Evolutionary conservation across 2,113 vertebrate genomes (phyloP).

Genomic region (Alectura lathami): DNA sequence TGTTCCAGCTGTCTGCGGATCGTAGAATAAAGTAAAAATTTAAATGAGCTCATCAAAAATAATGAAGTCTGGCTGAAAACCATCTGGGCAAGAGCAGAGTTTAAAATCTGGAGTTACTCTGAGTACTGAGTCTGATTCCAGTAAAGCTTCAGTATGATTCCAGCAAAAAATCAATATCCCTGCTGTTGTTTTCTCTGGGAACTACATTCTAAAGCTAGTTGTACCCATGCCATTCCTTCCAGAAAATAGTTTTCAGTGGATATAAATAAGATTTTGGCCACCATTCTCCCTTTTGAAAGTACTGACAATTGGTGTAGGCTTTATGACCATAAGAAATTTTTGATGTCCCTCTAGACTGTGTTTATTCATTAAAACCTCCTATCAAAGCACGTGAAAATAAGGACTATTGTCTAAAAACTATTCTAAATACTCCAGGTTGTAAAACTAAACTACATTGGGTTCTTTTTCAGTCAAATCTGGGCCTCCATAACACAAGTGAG

Average conservation of each 20-base stretch:
- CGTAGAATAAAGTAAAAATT: slow-evolving; percentile 54
- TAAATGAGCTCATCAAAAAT: slow-evolving; percentile 65
- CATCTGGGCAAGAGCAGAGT: slow-evolving; percentile 23
- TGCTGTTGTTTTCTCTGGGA: slow-evolving; percentile 41
- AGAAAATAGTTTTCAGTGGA: slow-evolving; percentile 9
- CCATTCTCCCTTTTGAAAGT: not conserved
- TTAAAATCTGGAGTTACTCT: slow-evolving; percentile 65
- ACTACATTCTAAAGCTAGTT: slow-evolving; percentile 10
- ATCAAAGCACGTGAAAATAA: not conserved
- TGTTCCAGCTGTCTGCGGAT: slow-evolving; percentile 38
- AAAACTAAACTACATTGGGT: not conserved
- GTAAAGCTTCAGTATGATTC: slow-evolving; percentile 41
- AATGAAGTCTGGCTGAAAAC: slow-evolving; percentile 58
- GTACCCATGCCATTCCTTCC: not conserved
- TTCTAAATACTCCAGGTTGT: not conserved
- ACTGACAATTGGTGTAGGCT: not conserved
- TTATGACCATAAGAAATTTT: not conserved
- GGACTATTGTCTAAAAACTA: not conserved
- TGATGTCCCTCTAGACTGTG: not conserved
- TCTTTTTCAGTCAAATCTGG: not conserved
- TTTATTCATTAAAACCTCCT: not conserved
- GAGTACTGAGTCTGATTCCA: slow-evolving; percentile 44
- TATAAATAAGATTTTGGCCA: not conserved
- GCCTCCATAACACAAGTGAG: not conserved
- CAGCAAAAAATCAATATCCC: slow-evolving; percentile 46